Conservation (phyloP, 64 coral and sea anemone genomes). For the Anthopleura sola region DNA sequence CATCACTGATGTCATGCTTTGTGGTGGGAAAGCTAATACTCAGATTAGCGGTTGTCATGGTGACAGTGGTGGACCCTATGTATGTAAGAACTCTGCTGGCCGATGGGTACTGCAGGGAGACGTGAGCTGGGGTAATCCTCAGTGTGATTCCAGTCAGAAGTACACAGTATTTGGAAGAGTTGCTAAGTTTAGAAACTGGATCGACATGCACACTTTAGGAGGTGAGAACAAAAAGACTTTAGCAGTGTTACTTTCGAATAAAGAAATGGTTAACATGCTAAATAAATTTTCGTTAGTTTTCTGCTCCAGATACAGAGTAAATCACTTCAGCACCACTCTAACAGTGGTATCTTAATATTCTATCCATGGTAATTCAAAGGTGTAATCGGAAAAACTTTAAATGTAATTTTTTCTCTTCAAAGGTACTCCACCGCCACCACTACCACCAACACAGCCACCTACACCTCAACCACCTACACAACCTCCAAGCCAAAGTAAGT, state of each 20-base stretch:
- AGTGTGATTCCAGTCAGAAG: conserved; percentile 28
- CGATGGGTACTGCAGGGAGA: conserved; percentile 66
- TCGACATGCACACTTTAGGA: conserved; percentile 34
- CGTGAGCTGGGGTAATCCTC: conserved; percentile 50
- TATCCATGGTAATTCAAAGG: no score
- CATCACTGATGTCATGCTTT: conserved; percentile 67
- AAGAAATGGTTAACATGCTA: neutral
- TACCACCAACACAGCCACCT: no score
- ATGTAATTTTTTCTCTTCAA: neutral
- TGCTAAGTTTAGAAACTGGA: conserved; percentile 72
- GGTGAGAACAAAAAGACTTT: neutral
- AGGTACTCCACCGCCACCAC: neutral
- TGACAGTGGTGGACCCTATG: conserved; percentile 83
- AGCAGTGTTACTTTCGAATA: no score
- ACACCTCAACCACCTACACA: neutral
- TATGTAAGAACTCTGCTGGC: conserved; percentile 32
- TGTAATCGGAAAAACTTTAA: neutral
- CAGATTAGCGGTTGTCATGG: conserved; percentile 75
- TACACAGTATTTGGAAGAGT: conserved; percentile 72
- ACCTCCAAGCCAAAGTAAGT: neutral
- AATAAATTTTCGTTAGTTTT: no score
- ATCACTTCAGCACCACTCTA: no score
- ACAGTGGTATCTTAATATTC: no score
- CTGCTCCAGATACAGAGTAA: no score
- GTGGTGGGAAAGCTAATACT: conserved; percentile 49